Conservation (phyloP, 2,888 invertebrate genomes). For the Odontothrips loti region DNA sequence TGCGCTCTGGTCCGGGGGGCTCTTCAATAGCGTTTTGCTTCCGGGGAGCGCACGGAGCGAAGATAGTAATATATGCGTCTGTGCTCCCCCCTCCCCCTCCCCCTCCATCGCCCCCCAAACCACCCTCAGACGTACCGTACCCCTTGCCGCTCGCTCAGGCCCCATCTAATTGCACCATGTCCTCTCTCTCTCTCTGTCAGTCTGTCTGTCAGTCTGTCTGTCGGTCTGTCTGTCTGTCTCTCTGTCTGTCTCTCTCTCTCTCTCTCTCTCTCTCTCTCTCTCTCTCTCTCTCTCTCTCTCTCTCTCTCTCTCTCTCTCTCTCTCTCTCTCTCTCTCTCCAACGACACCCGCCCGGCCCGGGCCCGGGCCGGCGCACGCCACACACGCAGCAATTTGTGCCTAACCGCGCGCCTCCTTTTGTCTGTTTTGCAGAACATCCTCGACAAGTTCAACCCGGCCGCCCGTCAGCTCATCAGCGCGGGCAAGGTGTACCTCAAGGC, state of each 20-base stretch:
- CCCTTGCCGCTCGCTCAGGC: neutral
- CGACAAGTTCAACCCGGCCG: slow-evolving; percentile 20
- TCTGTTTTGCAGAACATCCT: slow-evolving; percentile 12
- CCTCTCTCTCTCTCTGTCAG: neutral
- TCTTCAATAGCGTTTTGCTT: too few species aligned
- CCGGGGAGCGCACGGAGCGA: too few species aligned
- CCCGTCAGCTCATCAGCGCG: slow-evolving; percentile 8
- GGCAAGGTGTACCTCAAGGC: slow-evolving; percentile 24
- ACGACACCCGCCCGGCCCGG: neutral
- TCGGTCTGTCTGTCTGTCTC: too few species aligned
- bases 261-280: too few species aligned
- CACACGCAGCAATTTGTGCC: neutral
- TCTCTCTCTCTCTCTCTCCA: too few species aligned
- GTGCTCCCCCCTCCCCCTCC: neutral
- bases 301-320: too few species aligned
- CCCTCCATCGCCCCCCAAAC: neutral
- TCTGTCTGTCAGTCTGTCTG: too few species aligned
- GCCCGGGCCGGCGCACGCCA: neutral
- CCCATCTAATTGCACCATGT: neutral
- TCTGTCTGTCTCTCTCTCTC: too few species aligned
- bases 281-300: neutral
- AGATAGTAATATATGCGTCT: too few species aligned
- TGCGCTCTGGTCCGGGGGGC: too few species aligned
- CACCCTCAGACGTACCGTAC: neutral
- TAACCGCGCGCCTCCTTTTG: too few species aligned